Evolutionary conservation across 2,113 vertebrate species (phyloP), one percentile per base, ranked within the genome.

Genomic region (Larimichthys crocea): DNA sequence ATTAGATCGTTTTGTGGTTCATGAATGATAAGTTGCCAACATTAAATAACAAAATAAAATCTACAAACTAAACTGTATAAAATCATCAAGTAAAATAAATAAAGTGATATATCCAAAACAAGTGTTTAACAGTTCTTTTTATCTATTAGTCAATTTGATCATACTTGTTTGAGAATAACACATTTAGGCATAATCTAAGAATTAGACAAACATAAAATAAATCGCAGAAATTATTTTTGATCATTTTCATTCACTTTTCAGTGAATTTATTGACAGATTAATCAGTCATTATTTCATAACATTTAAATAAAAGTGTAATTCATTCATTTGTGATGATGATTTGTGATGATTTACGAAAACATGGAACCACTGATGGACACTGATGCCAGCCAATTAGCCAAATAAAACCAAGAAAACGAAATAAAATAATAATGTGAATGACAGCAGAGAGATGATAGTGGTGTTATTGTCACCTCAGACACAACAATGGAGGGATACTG

Each of bases 401-500:
- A 72, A 48, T 26, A n/a, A 16, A 26, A 57, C 29, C 40, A 57
- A 44, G 26, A 12, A 52, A 73, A 53, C 7, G 55, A 55, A 62
- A 9, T 9, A 35, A 46, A 31, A 86, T 26, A 26, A 26, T 67
- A 74, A 60, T 83, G 65, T 72, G 69, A 83, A 75, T 66, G 50
- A 72, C 63, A 31, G 57, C 20, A 69, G 56, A 26, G n/a, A 56
- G 80, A 77, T 57, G 74, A 86, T 76, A 69, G 59, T 81, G 31
- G 42, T 44, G 10, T 14, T 14, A 14, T 46, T 46, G 44, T 40
- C 1, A 42, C 64, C 53, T 64, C 77, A 92, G 85, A 82, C 89
- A 88, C 85, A 93, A 89, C 85, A 90, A 24, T 42, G 20, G 35
- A 46, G 46, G 63, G 49, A 52, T 55, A 8, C 35, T 9, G 35